Evolutionary conservation across 64 coral and sea anemone species (phyloP), one percentile per base, ranked within the genome.

Genomic region (Montipora capricornis): DNA sequence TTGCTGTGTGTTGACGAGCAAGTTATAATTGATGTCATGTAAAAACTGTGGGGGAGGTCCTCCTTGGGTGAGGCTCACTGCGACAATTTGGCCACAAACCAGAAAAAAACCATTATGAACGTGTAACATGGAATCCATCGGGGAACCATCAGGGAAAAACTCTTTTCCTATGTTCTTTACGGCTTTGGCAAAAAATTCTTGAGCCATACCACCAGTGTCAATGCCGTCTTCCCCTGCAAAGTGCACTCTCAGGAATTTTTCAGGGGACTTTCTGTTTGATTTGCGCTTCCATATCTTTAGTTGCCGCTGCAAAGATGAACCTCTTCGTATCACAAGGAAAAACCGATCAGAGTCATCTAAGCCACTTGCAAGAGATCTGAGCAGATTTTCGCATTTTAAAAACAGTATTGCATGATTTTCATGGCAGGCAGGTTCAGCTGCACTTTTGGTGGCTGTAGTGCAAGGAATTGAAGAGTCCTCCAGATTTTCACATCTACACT

Each of bases 151-250:
- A 57, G 89, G 88, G 77, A 88, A 97, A 68, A 87, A 93, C 50
- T 19, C 79, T 73, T 94, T 93, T 37, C 62, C 91, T 29, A 96
- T 93, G 50, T 96, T 81, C 44, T 24, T 47, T 71, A 94, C 66
- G 17, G 86, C 83, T 80, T 29, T 74, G 74, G 90, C 70, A 48
- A 96, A 84, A 93, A 96, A 96, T 80, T 96, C 95, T 77, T 91
- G 78, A 49, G 81, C 88, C 95, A 96, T 66, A 87, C 91, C 95
- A 86, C 91, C 91, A 77, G 68, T 66, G 62, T 96, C 88, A 66
- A 94, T 94, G 61, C 95, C 91, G 66, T 96, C 95, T 87, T 96
- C 88, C 69, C 91, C 95, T 74, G 90, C 81, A 74, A 94, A 94
- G 67, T 96, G 87, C 47, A 96, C 91, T 24, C 95, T 49, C 71